A percentile compares a stretch with the other conserved stretches of the same genome.
Conservation (phyloP, 2,113 vertebrate species). For the Festucalex cinctus region DNA sequence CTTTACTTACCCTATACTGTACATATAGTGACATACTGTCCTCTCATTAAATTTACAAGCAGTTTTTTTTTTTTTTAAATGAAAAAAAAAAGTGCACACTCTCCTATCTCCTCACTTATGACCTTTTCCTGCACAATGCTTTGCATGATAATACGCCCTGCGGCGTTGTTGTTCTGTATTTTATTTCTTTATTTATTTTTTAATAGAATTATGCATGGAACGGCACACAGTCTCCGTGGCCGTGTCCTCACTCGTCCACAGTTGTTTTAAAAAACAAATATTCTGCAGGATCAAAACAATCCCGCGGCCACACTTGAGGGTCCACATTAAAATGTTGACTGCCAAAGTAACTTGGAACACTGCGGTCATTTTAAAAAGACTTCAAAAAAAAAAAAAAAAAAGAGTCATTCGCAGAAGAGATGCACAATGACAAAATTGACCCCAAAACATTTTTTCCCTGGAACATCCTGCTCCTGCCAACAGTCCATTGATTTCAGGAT, state of each 20-base stretch:
- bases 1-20: too few species aligned
- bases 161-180: background rate
- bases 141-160: background rate
- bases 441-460: background rate
- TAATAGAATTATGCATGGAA: background rate
- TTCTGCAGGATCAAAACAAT: background rate
- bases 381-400: background rate
- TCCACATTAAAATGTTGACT: background rate
- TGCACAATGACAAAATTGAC: background rate
- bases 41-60: background rate
- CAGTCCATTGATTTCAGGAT: constrained; percentile 20
- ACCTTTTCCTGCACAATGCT: background rate
- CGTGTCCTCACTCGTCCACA: background rate
- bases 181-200: background rate
- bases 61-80: too few species aligned
- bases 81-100: background rate
- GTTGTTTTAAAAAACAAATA: background rate
- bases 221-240: background rate
- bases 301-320: background rate
- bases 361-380: background rate
- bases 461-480: background rate
- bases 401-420: background rate
- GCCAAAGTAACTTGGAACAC: background rate
- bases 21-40: background rate
- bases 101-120: background rate